Evolutionary conservation across 2,888 invertebrate species (phyloP).

Genomic region (Mamestra brassicae): DNA sequence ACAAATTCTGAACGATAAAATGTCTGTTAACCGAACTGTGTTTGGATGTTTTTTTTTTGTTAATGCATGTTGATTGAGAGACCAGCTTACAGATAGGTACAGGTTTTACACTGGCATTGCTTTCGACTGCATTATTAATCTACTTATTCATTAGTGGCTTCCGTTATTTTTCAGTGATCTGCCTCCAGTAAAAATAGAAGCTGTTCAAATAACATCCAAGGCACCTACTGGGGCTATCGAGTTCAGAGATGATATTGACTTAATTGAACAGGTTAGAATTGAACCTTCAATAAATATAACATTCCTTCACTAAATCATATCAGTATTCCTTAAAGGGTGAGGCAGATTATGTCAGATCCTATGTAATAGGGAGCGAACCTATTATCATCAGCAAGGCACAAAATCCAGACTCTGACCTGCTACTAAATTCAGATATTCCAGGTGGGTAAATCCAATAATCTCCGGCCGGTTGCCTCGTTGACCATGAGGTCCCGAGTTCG

Average conservation of each 20-base stretch:
- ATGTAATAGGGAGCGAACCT: background rate
- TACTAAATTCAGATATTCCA: background rate
- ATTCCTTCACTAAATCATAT: too few species aligned
- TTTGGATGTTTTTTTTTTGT: background rate
- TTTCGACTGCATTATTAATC: too few species aligned
- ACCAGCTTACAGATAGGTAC: too few species aligned
- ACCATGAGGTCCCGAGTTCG: background rate
- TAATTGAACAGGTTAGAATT: slow-evolving; percentile 85
- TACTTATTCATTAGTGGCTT: background rate
- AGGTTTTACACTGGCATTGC: too few species aligned
- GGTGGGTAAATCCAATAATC: background rate
- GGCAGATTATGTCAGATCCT: too few species aligned
- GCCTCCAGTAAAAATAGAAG: slow-evolving; percentile 67
- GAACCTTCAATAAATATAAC: background rate
- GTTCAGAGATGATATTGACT: slow-evolving; percentile 89
- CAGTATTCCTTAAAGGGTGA: background rate
- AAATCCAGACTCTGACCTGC: background rate
- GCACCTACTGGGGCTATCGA: slow-evolving; percentile 78
- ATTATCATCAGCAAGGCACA: background rate
- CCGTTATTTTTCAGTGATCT: slow-evolving; percentile 74
- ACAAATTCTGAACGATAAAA: background rate
- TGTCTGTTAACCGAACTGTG: background rate
- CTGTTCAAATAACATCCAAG: slow-evolving; percentile 16
- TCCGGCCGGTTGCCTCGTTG: background rate
- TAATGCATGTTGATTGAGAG: too few species aligned